Evolutionary conservation across 2,888 invertebrate species (phyloP).

Genomic region (Platyscelio sp.): DNA sequence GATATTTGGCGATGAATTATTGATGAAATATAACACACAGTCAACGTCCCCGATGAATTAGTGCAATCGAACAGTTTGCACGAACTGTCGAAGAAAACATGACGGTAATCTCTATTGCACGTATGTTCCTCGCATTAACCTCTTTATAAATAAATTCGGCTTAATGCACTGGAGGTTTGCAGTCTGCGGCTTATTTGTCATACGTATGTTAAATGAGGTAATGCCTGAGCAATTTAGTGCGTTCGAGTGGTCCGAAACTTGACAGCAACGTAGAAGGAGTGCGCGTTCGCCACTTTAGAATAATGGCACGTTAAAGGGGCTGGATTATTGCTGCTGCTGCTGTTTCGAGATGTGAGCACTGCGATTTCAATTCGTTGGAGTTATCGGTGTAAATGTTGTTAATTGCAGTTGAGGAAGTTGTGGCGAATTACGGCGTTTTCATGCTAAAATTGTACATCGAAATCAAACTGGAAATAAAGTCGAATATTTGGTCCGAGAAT

Average conservation of each 20-base stretch:
- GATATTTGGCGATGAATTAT: slow-evolving; percentile 68
- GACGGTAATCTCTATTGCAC: slow-evolving; percentile 6
- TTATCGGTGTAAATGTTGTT: slow-evolving; percentile 51
- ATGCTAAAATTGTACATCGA: too few relatives aligned
- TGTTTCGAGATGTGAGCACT: slow-evolving; percentile 37
- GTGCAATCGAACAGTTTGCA: slow-evolving; percentile 67
- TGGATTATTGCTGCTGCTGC: slow-evolving; percentile 31
- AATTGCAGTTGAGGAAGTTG: slow-evolving; percentile 27
- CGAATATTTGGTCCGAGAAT: too few relatives aligned
- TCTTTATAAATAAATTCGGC: slow-evolving; percentile 55
- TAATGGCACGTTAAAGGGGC: slow-evolving; percentile 43
- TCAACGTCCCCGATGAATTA: slow-evolving; percentile 54
- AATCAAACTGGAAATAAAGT: too few relatives aligned
- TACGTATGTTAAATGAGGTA: slow-evolving; percentile 46
- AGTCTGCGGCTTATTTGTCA: slow-evolving; percentile 37
- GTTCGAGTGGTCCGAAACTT: slow-evolving; percentile 29
- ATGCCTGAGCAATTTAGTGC: slow-evolving; percentile 12
- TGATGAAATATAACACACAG: slow-evolving; percentile 69
- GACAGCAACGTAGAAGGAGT: background rate
- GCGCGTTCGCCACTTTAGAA: slow-evolving; percentile 39
- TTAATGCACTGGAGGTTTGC: slow-evolving; percentile 39
- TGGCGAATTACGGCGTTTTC: too few relatives aligned
- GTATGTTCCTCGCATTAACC: slow-evolving; percentile 48
- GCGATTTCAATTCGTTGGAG: slow-evolving; percentile 35
- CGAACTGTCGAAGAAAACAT: slow-evolving; percentile 58